Evolutionary conservation across 2,113 vertebrate species (phyloP).

Genomic region (Sterrhoptilus dennistouni): DNA sequence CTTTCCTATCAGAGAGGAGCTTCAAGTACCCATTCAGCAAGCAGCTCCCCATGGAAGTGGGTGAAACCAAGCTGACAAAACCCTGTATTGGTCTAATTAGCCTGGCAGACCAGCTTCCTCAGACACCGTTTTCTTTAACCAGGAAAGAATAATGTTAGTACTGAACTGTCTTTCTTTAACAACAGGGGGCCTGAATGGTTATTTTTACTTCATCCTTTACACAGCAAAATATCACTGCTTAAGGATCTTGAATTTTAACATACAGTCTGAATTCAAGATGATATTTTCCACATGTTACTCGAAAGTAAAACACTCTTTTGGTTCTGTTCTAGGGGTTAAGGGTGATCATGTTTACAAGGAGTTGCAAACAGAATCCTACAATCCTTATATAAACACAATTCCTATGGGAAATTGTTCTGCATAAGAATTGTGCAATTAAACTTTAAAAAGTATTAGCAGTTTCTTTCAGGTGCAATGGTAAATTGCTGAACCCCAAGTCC

Average conservation of each 20-base stretch:
- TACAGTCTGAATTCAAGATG: not conserved
- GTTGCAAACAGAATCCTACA: not conserved
- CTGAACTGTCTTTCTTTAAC: not conserved
- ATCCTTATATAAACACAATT: not conserved
- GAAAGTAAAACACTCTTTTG: not conserved
- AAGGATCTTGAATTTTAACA: not conserved
- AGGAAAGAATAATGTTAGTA: not conserved
- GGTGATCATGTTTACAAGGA: not conserved
- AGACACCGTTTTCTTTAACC: not conserved
- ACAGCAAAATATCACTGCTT: not conserved
- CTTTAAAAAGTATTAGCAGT: not conserved
- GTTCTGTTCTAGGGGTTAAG: not conserved
- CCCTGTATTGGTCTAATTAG: not conserved
- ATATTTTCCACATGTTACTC: not conserved
- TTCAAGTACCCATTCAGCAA: not conserved
- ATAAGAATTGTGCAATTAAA: not conserved
- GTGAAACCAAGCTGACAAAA: not conserved
- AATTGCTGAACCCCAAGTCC: not conserved
- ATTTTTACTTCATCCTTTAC: not conserved
- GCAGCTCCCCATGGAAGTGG: not conserved
- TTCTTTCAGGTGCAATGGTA: not conserved
- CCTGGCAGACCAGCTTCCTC: not conserved
- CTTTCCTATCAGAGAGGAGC: not conserved
- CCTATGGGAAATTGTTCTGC: not conserved
- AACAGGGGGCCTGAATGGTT: not conserved